Conservation (phyloP, 92 coral and sea anemone genomes). For the Zoanthus sociatus region DNA sequence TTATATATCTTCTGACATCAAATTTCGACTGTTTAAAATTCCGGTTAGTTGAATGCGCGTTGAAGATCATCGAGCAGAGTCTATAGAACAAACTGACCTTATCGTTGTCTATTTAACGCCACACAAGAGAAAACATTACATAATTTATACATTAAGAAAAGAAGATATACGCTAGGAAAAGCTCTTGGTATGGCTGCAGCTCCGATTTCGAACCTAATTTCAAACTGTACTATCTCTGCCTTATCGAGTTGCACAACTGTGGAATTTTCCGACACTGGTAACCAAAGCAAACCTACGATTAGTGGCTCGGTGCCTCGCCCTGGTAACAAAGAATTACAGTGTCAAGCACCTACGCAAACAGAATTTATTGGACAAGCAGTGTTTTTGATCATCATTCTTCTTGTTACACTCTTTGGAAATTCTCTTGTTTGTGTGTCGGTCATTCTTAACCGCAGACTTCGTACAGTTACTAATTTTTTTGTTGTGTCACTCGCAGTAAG, state of each 20-base stretch:
- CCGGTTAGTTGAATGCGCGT: no score
- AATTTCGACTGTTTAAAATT: no score
- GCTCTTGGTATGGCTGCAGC: background rate
- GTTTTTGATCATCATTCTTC: conserved; percentile 51
- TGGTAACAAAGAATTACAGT: background rate
- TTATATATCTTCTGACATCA: background rate
- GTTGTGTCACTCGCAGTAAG: conserved; percentile 60
- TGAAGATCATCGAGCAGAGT: no score
- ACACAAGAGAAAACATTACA: background rate
- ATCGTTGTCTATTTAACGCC: no score
- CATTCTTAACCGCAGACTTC: conserved; percentile 39
- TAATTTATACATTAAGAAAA: background rate
- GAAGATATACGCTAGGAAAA: background rate
- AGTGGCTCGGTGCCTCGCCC: background rate
- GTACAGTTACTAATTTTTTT: conserved; percentile 62
- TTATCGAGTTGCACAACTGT: conserved; percentile 5
- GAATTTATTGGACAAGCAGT: conserved; percentile 36
- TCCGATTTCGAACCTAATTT: background rate
- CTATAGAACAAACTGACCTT: no score
- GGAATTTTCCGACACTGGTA: background rate
- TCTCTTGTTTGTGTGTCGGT: conserved; percentile 54
- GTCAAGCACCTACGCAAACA: conserved; percentile 19
- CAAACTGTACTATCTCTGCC: conserved; percentile 4
- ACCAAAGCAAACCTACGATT: background rate
- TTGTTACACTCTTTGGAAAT: conserved; percentile 56